Conservation (phyloP, 2,888 invertebrate species). For the Lasioglossum morio region DNA sequence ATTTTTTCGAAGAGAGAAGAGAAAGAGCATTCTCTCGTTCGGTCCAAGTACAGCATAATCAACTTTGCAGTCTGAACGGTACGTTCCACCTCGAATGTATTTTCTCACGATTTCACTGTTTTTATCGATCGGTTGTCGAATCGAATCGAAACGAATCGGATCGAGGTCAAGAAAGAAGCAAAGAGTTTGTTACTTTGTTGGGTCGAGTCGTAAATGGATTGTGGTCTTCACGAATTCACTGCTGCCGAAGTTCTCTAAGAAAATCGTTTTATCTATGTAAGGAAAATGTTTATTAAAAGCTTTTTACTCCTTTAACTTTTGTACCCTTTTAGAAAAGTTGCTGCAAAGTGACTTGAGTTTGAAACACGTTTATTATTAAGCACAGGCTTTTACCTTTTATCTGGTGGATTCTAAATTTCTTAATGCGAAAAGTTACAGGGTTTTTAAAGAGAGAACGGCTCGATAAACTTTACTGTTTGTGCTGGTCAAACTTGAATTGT, state of each 20-base stretch:
- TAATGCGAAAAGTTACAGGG: neutral
- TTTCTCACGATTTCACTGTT: neutral
- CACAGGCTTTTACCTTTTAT: neutral
- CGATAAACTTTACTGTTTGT: conserved; percentile 1
- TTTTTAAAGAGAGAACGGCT: neutral
- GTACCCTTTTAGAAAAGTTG: neutral
- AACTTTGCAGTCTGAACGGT: neutral
- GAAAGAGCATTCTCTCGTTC: neutral
- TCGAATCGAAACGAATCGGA: neutral
- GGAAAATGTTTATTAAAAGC: neutral
- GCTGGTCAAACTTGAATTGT: neutral
- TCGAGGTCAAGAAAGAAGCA: neutral
- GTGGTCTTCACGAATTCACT: neutral
- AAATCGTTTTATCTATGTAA: neutral
- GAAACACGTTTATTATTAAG: neutral
- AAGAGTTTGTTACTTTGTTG: neutral
- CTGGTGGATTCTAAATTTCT: neutral
- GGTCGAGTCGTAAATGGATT: neutral
- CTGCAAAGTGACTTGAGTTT: neutral
- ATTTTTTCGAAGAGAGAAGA: neutral
- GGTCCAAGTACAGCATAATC: neutral
- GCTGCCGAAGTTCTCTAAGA: neutral
- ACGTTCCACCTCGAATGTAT: neutral
- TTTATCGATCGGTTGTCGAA: neutral
- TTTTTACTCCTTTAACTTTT: neutral